Evolutionary conservation across 2,888 invertebrate genomes (phyloP), one percentile per base, ranked within the genome.

Genomic region (Lithophane leautieri): DNA sequence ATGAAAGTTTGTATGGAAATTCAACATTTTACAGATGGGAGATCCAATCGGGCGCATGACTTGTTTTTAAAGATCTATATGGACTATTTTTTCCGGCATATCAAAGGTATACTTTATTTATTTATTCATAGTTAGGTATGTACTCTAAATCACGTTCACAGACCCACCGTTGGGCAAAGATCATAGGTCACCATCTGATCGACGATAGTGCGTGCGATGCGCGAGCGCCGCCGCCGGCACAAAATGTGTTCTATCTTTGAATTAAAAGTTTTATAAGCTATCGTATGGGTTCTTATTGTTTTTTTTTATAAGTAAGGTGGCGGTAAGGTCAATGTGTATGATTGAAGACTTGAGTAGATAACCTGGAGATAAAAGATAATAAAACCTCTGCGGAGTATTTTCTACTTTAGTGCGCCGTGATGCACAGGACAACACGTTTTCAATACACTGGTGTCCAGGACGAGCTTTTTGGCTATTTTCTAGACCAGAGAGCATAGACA

Each of bases 101-200:
- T 62, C 47, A 63, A 74, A 40, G 8, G 12, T n/a, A 40, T 9
- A 58, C 14, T 79, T 4, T 50, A 42, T 54, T 76, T 76, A 81
- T 82, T 76, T 82, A 82, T 82, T 82, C 68, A 82, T 44, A 66
- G 50, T 62, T 54, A 47, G 40, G 25, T 60, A 69, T 40, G 65
- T 81, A 73, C 66, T 70, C 69, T 34, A 70, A 61, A 68, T 67
- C 54, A 58, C 40, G 54, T 56, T 47, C 22, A 47, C 42, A 74
- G 66, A 74, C 81, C 81, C 81, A 81, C 82, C 63, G 63, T 82
- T 73, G 82, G 70, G 62, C 72, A 34, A 63, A 82, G 82, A 68
- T 85, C 82, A 85, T 63, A 82, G 82, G 82, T 82, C 85, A 85
- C 70, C 12, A 34, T 81, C 72, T 82, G 82, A 82, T 85, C 78